Evolutionary conservation across 2,797 vertebrate genomes (phyloP), one percentile per base, ranked within the genome.

Genomic region (Brachyrhaphis roseni): DNA sequence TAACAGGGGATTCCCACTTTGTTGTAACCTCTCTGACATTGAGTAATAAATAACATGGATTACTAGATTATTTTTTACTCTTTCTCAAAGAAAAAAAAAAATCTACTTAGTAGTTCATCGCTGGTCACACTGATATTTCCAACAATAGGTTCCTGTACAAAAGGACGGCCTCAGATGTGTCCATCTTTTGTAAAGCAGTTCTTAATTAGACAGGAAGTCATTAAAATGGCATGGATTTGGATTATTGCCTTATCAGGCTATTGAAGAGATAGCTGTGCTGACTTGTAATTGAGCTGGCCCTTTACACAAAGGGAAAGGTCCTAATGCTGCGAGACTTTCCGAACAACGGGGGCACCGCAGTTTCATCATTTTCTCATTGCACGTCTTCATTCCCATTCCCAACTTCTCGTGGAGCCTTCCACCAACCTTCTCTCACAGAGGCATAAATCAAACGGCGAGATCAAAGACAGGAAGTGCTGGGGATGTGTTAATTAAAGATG

Each of bases 401-500:
- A 85, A 87, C 78, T 80, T 82, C 80, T 78, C 3, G 34, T n/a
- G 64, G 78, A 72, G 68, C 80, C 79, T 73, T 59, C 70, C 70
- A 45, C 75, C 85, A 84, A 78, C 83, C 82, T 89, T 84, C 90
- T 82, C 81, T 86, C 78, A 78, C 88, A 64, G 87, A 82, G 82
- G 87, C 85, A 92, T 90, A 82, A 92, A 93, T 95, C 91, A 90
- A 91, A 91, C 68, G 47, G 64, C 64, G 72, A 88, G 93, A 95
- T 95, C 92, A 95, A 94, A 94, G 91, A 88, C 90, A 89, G 92
- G 92, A 92, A 92, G 89, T 92, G 89, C 83, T 86, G 89, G 84
- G 91, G 92, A 93, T 85, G 93, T 94, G 94, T 95, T 96, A 96
- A 96, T 96, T 96, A 96, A 95, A 96, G 95, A 96, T 95, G 94